Conservation (phyloP, 2,797 vertebrate species). For the Danionella dracula region DNA sequence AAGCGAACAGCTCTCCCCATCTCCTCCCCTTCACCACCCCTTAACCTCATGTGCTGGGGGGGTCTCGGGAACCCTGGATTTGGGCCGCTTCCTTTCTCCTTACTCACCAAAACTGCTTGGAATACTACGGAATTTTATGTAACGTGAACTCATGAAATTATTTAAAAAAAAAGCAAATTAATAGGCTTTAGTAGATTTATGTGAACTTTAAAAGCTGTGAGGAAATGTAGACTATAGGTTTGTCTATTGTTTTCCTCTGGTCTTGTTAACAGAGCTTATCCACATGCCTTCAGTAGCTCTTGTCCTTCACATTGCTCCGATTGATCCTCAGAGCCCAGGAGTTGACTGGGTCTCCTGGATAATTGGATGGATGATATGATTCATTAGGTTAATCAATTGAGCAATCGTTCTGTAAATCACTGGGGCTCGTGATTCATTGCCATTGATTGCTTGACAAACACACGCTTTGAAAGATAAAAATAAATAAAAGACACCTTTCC, state of each 20-base stretch:
- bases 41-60: no score
- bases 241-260: background rate
- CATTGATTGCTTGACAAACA: slow-evolving; percentile 57
- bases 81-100: no score
- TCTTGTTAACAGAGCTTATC: slow-evolving; percentile 10
- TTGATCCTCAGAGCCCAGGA: slow-evolving; percentile 48
- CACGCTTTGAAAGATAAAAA: slow-evolving; percentile 51
- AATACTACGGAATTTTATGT: no score
- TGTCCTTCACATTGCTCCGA: slow-evolving; percentile 45
- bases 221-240: no score
- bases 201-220: no score
- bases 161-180: no score
- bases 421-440: slow-evolving; percentile 53
- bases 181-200: no score
- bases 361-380: slow-evolving; percentile 60
- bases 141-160: no score
- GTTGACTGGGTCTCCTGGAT: slow-evolving; percentile 52
- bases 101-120: no score
- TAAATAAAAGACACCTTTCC: slow-evolving; percentile 40
- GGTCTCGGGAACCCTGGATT: no score
- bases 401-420: slow-evolving; percentile 58
- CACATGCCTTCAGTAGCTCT: slow-evolving; percentile 26
- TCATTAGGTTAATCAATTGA: slow-evolving; percentile 61
- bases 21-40: no score
- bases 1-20: no score